Conservation (phyloP, 2,797 vertebrate genomes). For the Vultur gryphus region DNA sequence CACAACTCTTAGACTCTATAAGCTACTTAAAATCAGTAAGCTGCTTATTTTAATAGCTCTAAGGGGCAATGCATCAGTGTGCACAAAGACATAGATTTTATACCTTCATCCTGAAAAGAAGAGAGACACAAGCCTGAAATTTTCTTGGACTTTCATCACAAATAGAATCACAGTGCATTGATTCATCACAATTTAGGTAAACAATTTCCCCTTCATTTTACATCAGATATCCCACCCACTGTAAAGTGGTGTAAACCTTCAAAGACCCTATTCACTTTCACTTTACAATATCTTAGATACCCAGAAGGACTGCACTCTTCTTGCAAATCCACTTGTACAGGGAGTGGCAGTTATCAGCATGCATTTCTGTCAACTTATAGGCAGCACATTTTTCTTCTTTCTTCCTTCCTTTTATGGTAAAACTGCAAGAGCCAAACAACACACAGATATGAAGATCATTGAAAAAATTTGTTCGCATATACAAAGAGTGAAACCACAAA, state of each 20-base stretch:
- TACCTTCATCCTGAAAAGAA: not conserved
- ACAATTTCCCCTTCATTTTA: not conserved
- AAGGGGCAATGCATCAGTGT: not conserved
- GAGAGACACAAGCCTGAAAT: not conserved
- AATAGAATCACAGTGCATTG: not conserved
- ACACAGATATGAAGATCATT: not conserved
- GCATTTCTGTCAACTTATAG: not conserved
- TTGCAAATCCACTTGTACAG: not conserved
- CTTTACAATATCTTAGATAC: not conserved
- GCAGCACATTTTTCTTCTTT: not conserved
- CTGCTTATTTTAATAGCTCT: not conserved
- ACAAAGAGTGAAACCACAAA: not conserved
- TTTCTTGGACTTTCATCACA: not conserved
- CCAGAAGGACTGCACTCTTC: not conserved
- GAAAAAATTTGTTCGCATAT: not conserved
- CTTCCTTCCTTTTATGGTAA: not conserved
- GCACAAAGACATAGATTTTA: not conserved
- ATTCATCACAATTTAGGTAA: not conserved
- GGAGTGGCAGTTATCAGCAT: not conserved
- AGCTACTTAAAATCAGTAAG: not conserved
- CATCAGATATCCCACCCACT: not conserved
- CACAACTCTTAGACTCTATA: not conserved
- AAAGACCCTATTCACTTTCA: not conserved
- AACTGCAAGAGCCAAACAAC: not conserved
- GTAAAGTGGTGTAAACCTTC: not conserved